These are phyloP conservation scores for Nasonia longicornis DNA, from an alignment of 1,140 invertebrate species.

Conservation along the genomic window DNA sequence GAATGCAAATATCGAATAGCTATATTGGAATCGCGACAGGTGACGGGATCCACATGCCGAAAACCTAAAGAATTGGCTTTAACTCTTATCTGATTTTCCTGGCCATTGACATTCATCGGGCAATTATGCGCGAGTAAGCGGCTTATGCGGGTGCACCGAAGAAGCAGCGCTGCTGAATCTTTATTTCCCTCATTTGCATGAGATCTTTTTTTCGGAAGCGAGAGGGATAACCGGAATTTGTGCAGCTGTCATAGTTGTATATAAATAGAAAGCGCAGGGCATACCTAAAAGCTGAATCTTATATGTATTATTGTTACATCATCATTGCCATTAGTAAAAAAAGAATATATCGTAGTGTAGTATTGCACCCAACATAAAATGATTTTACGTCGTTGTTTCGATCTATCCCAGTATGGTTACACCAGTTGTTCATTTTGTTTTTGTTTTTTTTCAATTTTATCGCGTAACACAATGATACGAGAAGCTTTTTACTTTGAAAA, in stretches of 20 bases:
- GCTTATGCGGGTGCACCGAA: conserved; percentile 5
- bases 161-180: not conserved
- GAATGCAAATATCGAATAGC: not conserved
- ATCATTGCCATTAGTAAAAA: not conserved
- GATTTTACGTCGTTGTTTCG: not conserved
- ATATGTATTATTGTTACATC: not conserved
- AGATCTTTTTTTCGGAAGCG: not conserved
- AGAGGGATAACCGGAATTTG: not conserved
- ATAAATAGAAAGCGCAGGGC: not conserved
- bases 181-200: conserved; percentile 22
- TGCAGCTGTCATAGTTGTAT: not conserved
- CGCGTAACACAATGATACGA: not conserved
- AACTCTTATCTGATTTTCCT: conserved; percentile 3
- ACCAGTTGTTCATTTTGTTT: no score
- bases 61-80: conserved; percentile 20
- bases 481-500: not conserved
- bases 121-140: conserved; percentile 23
- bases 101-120: conserved; percentile 16
- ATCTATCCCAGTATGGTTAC: no score
- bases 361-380: not conserved
- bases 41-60: not conserved
- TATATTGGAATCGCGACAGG: not conserved
- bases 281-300: not conserved
- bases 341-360: not conserved
- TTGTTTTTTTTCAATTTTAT: not conserved